Base-by-base conservation (phyloP, 2,888 invertebrate genomes). In the Tenthredo notha region DNA sequence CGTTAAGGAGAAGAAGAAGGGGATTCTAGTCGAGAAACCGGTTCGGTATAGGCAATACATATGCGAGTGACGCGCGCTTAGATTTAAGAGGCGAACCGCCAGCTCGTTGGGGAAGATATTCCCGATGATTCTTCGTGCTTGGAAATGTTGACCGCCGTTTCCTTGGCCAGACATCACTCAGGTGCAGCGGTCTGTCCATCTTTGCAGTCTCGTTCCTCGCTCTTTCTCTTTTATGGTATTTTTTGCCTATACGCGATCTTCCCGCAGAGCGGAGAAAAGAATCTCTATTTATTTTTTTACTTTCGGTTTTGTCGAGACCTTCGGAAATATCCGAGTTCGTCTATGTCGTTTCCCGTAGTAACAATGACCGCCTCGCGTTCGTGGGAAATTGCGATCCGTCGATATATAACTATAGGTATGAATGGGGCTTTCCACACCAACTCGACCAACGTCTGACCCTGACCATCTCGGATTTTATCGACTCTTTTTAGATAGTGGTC, bases 11-110 rank as follows among this genome's bases (percentile, higher is more conserved):
- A 43, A 77, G 87, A 87, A 70, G 87, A 58, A 54, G 84, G 65
- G 82, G 47, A 40, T 85, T 80, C 82, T 85, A 85, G 65, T 33
- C 86, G 85, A 86, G 86, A 87, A 88, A 88, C 88, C 88, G 88
- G 89, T 88, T 83, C 67, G 58, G 78, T 78, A 78, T 58, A 61
- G 58, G 78, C 33, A 47, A 47, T 47, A 75, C 47, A 58, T 47
- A 40, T 67, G 25, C 25, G 21, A 50, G 82, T 61, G 82, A 67
- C 25, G 65, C 47, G 82, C 65, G 78, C 65, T 83, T 29, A 83
- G 82, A 83, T 83, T 83, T 47, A 67, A 83, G 67, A 83, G 77
- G 58, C 80, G 61, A 61, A 61, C 80, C 61, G 61, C 61, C 58
- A 40, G 61, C 61, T 61, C 61, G 40, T 80, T 80, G 61, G 40